phyloP scores from a whole-genome alignment of 2,113 vertebrate species.

The Callorhinus ursinus region DNA sequence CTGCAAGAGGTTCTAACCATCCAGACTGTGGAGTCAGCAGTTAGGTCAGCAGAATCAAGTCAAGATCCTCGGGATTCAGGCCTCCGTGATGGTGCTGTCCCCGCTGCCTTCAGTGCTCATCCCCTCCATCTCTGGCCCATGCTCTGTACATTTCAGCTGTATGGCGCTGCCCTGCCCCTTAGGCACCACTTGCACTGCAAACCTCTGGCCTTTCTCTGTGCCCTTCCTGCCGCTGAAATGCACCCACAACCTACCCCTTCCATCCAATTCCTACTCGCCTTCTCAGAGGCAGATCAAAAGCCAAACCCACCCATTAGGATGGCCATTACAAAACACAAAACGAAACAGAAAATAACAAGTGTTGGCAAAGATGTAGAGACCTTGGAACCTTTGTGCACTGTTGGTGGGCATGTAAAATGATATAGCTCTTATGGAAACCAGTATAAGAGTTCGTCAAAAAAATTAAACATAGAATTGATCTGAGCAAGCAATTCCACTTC shows the following conservation, averaged over 20 bases:
- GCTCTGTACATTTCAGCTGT: neutral
- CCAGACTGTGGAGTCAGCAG: neutral
- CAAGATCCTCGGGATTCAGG: neutral
- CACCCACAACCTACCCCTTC: too few species aligned
- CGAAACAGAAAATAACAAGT: neutral
- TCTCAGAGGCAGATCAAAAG: neutral
- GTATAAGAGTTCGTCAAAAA: neutral
- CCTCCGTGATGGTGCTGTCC: neutral
- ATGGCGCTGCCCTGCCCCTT: neutral
- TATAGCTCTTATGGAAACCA: neutral
- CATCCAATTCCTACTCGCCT: neutral
- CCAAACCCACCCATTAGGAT: neutral
- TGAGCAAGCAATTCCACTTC: neutral
- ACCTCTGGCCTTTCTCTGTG: neutral
- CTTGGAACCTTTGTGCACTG: neutral
- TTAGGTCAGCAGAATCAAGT: neutral
- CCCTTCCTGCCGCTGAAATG: neutral
- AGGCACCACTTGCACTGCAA: neutral
- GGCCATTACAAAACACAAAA: neutral
- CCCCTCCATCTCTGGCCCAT: neutral
- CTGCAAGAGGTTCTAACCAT: neutral
- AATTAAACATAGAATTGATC: neutral
- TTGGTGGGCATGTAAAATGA: neutral
- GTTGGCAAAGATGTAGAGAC: neutral
- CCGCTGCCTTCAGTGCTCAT: neutral